These are phyloP conservation scores for Diplodus sargus DNA, from an alignment of 2,797 vertebrate species.

Conservation along the genomic window DNA sequence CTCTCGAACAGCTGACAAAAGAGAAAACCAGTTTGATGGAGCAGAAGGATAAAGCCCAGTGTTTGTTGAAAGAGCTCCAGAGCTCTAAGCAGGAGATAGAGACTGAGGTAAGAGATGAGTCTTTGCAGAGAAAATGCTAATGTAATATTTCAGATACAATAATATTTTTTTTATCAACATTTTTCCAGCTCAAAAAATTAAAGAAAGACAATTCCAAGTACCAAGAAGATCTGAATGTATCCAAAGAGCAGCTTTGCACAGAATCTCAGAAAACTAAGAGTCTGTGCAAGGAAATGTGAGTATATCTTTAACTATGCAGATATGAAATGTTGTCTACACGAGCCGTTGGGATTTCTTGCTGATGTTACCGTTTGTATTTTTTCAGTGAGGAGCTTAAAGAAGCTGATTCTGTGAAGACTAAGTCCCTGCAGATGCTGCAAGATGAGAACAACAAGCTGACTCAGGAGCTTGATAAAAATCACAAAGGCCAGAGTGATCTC, in stretches of 20 bases:
- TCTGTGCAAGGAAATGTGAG: conserved; percentile 93
- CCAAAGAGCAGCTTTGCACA: conserved; percentile 87
- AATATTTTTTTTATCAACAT: not conserved
- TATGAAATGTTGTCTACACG: not conserved
- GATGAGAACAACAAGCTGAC: conserved; percentile 91
- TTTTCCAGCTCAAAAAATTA: conserved; percentile 87
- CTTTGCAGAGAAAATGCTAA: not conserved
- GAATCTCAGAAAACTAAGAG: conserved; percentile 88
- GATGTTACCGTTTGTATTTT: conserved; percentile 67
- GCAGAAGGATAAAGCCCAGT: conserved; percentile 85
- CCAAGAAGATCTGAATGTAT: conserved; percentile 88
- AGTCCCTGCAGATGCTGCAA: conserved; percentile 88
- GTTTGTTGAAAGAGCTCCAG: conserved; percentile 84
- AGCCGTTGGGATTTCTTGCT: not conserved
- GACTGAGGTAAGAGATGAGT: conserved; percentile 85
- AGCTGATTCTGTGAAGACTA: conserved; percentile 85
- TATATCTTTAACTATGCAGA: conserved; percentile 41
- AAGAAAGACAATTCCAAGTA: conserved; percentile 89
- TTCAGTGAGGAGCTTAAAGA: conserved; percentile 92
- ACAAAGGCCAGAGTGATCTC: conserved; percentile 85
- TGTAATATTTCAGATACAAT: not conserved
- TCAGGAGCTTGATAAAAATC: conserved; percentile 87
- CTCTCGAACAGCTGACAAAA: conserved; percentile 88
- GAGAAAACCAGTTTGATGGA: conserved; percentile 87
- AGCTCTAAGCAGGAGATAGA: conserved; percentile 87